These are phyloP conservation scores for Cantharis lateralis DNA, from an alignment of 2,888 invertebrate species.

Conservation along the genomic window DNA sequence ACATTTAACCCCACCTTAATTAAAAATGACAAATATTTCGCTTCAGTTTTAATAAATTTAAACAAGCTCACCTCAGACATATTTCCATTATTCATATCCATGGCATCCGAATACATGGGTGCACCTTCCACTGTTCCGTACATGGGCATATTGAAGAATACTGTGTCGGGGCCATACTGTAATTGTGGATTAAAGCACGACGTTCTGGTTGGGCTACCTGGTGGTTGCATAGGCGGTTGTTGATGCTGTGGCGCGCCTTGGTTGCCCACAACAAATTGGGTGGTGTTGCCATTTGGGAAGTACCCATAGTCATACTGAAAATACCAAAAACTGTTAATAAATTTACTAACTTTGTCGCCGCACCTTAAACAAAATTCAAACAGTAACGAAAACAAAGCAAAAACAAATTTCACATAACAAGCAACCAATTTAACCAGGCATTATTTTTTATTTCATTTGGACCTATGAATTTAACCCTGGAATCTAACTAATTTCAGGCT, in stretches of 20 bases:
- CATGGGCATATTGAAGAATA: conserved; percentile 49
- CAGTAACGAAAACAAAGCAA: background rate
- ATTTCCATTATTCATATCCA: conserved; percentile 45
- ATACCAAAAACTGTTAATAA: background rate
- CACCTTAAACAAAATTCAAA: background rate
- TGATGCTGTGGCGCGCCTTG: conserved; percentile 39
- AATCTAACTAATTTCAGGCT: background rate
- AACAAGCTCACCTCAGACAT: conserved; percentile 45
- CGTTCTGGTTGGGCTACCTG: conserved; percentile 43
- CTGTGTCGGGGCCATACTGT: conserved; percentile 34
- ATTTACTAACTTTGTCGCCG: background rate
- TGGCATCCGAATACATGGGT: conserved; percentile 42
- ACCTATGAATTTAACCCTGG: background rate
- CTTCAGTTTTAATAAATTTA: background rate
- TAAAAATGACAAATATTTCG: background rate
- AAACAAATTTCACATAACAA: background rate
- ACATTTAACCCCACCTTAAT: background rate
- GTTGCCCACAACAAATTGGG: conserved; percentile 44
- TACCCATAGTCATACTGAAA: conserved; percentile 52
- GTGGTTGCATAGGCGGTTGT: conserved; percentile 40
- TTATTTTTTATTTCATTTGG: background rate
- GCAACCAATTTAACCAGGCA: background rate
- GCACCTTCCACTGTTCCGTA: conserved; percentile 47
- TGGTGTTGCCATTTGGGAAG: conserved; percentile 47
- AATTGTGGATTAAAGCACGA: conserved; percentile 40